Base-by-base conservation (phyloP, 2,113 vertebrate genomes). In the Alligator sinensis region DNA sequence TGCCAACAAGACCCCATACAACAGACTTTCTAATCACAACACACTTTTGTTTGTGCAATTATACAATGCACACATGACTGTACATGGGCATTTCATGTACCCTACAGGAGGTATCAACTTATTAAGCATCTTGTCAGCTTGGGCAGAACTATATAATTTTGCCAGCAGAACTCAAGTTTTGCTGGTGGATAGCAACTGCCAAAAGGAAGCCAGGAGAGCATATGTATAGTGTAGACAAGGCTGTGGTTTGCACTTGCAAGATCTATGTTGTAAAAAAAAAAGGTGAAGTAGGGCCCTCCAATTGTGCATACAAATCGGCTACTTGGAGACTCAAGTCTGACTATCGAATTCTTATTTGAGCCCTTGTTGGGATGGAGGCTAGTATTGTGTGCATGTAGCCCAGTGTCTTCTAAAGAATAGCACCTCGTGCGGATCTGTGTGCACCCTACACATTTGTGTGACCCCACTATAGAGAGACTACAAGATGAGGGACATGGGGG, bases 41-140 rank as follows among this genome's bases (percentile, higher is more conserved):
- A 1, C 0, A 1, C 21, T 68, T 84, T 80, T 77, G n/a, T 82
- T 90, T 89, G 86, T 0, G 1, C 87, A 30, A 77, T 77, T 79
- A 28, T 84, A 87, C 0, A 1, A 54, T 89, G 58, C 12, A 19
- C 3, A 4, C 14, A 3, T 22, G 72, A 2, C n/a, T 62, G 47
- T 72, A 14, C 0, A 0, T 3, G 60, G 9, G 2, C 17, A 19
- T 30, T 70, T 18, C 66, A 70, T 28, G 4, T 70, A 70, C 47
- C 47, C 47, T 47, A 9, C 47, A 47, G 47, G 47, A 47, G 47
- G 66, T 34, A 70, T 70, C n/a, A 17, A 34, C 21, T 70, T 5
- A 70, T 34, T 70, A 70, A 70, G n/a, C 19, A 19, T 28, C 18
- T 70, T 30, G 21, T 34, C 66, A 70, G 47, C 7, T 9, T 47